A percentile compares a stretch with the other conserved stretches of the same genome.
phyloP scores from a whole-genome alignment of 2,113 vertebrate species.

The Lampris incognitus region DNA sequence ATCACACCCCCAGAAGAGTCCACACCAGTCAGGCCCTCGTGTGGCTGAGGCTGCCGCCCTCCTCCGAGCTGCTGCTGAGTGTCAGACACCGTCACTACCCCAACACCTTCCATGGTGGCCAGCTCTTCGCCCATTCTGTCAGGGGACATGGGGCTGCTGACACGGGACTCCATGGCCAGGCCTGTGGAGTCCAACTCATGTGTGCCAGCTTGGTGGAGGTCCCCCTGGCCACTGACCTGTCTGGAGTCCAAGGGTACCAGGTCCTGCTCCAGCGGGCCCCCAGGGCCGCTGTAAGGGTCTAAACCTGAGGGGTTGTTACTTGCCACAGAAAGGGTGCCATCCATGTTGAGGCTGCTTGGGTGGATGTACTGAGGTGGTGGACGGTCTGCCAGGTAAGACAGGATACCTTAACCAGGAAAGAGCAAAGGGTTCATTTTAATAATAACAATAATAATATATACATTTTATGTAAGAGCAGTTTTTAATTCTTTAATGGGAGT shows the following conservation, averaged over 20 bases:
- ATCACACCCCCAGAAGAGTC: constrained; percentile 89
- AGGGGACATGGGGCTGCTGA: constrained; percentile 94
- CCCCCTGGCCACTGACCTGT: constrained; percentile 86
- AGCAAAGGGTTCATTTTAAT: neutral
- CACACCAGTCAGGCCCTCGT: constrained; percentile 85
- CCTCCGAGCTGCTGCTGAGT: constrained; percentile 85
- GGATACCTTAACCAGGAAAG: constrained; percentile 84
- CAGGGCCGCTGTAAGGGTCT: constrained; percentile 90
- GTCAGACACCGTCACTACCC: constrained; percentile 85
- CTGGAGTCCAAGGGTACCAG: constrained; percentile 94
- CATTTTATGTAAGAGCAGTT: too few relatives aligned
- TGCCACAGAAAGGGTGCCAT: constrained; percentile 88
- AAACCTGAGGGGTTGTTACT: constrained; percentile 88
- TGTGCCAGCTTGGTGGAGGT: constrained; percentile 88
- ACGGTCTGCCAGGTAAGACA: constrained; percentile 97
- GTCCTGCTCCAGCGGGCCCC: constrained; percentile 90
- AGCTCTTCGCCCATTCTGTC: constrained; percentile 92
- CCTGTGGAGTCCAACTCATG: constrained; percentile 90
- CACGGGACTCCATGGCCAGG: constrained; percentile 92
- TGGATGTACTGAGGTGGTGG: constrained; percentile 98
- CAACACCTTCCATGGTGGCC: constrained; percentile 88
- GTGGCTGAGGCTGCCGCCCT: constrained; percentile 81
- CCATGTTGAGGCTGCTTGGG: constrained; percentile 93
- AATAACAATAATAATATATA: too few relatives aligned
- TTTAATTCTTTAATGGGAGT: too few relatives aligned